Base-by-base conservation (phyloP, 2,888 invertebrate genomes). In the Lochmaea capreae region DNA sequence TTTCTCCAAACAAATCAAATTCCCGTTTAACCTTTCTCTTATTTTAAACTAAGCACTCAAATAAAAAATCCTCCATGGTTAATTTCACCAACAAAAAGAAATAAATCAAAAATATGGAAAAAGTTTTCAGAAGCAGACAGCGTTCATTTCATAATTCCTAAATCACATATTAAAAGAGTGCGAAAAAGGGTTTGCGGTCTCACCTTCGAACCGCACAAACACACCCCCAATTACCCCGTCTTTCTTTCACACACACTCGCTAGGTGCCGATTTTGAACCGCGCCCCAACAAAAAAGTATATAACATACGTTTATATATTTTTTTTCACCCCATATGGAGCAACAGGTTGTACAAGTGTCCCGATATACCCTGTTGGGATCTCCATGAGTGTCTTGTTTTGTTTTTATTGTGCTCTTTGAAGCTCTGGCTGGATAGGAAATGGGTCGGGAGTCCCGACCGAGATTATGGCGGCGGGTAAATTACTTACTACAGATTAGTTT, bases 241-340 rank as follows among this genome's bases (percentile, higher is more conserved):
- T 42, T 42, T 14, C 62, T 33, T 39, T 39, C 67, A 49, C 61
- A 65, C 74, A 58, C 71, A 77, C 78, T 75, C 80, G 71, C 79
- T 80, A 80, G 82, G 81, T 80, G 81, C 81, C 79, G 79, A 79
- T 80, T 80, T 70, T 76, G 79, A 75, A 77, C 79, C 80, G 78
- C 81, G 81, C 79, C 79, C 79, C 79, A 52, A 39, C 78, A 78
- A 80, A 76, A 78, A 80, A 78, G 62, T 33, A 33, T 33, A 33
- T 8, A 33, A 33, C 33, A 33, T 33, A 33, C 33, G 33, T 33
- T 33, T 33, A 8, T 33, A 54, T 80, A 77, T 79, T 80, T 81
- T 81, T 81, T 65, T 78, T 76, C 74, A 65, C 72, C 77, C 77
- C 76, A 39, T 26, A 49, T 42, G 52, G 65, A 76, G 81, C 82